Evolutionary conservation across 2,888 invertebrate genomes (phyloP), one percentile per base, ranked within the genome.

Genomic region (Hydrotaea diabolus): DNA sequence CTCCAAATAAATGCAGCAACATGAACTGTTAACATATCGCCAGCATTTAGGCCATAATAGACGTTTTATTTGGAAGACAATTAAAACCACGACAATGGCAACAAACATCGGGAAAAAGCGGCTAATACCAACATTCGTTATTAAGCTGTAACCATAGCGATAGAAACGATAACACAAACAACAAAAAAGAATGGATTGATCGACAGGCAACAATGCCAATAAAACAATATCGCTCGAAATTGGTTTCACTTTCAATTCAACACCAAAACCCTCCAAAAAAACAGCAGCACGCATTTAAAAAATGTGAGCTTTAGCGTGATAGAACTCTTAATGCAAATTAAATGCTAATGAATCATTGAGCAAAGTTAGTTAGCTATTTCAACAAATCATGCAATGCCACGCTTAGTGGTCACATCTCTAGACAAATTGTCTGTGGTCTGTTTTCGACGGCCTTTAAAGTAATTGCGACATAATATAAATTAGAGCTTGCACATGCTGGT

Each of bases 201-300:
- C 59, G 59, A 59, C 59, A 59, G 59, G 23, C 59, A 26, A 59
- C 59, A 59, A 23, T 59, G 59, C 59, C 59, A 59, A 59, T 13
- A 39, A 39, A 55, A 21, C 55, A 21, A 21, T 21, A 36, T 46
- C 46, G 46, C 21, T 69, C 17, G 46, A 69, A 66, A 66, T 66
- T 46, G 15, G 69, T 69, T 69, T 69, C 69, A 69, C 69, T 69
- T 69, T 69, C 69, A 69, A 46, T 43, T 69, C 23, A 21, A 46
- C 11, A 13, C 66, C 19, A n/a, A n/a, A n/a, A n/a, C 31, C 31
- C 31, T 21, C 53, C n/a, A 53, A 55, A 55, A 55, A 55, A 21
- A 15, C 26, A 57, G 19, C 31, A 57, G 57, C 57, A 57, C 57
- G 23, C 57, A 57, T 26, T 2, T 4, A 26, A 23, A 59, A 26